Conservation (phyloP, 1,140 invertebrate genomes). For the Aradophagus sp. region DNA sequence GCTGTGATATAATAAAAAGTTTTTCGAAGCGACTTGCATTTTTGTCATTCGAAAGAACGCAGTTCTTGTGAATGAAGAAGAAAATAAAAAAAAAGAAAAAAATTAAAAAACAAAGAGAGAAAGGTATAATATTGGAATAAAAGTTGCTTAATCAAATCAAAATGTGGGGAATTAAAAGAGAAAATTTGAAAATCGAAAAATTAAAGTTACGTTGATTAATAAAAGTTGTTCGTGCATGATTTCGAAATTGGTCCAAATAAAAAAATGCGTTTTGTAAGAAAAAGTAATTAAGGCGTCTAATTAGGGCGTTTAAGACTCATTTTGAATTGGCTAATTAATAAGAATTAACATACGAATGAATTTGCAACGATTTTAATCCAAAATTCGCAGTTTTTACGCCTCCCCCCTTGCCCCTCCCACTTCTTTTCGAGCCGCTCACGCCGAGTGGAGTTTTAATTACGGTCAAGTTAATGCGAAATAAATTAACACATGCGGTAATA, state of each 20-base stretch:
- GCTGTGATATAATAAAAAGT: too few relatives aligned
- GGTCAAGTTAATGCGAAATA: slow-evolving; percentile 45
- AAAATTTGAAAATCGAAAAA: slow-evolving; percentile 29
- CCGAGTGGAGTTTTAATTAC: slow-evolving; percentile 40
- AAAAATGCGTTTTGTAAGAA: slow-evolving; percentile 50
- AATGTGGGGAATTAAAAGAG: slow-evolving; percentile 11
- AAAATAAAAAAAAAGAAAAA: too few relatives aligned
- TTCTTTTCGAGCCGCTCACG: slow-evolving; percentile 16
- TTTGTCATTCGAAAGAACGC: too few relatives aligned
- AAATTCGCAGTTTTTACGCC: slow-evolving; percentile 52
- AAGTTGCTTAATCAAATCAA: slow-evolving; percentile 39
- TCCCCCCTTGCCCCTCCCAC: too few relatives aligned
- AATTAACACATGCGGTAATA: slow-evolving; percentile 31
- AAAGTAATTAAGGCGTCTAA: slow-evolving; percentile 56
- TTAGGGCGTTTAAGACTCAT: slow-evolving; percentile 48
- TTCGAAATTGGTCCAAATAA: slow-evolving; percentile 44
- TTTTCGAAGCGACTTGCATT: too few relatives aligned
- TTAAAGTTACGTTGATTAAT: slow-evolving; percentile 47
- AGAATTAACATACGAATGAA: slow-evolving; percentile 53
- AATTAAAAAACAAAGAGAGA: too few relatives aligned
- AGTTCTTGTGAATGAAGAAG: too few relatives aligned
- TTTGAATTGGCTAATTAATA: slow-evolving; percentile 55
- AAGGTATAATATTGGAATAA: slow-evolving; percentile 24
- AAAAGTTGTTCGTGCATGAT: slow-evolving; percentile 37
- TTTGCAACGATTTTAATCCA: slow-evolving; percentile 53